These are phyloP conservation scores for Belonocnema kinseyi DNA, from an alignment of 1,140 invertebrate species.

Conservation along the genomic window DNA sequence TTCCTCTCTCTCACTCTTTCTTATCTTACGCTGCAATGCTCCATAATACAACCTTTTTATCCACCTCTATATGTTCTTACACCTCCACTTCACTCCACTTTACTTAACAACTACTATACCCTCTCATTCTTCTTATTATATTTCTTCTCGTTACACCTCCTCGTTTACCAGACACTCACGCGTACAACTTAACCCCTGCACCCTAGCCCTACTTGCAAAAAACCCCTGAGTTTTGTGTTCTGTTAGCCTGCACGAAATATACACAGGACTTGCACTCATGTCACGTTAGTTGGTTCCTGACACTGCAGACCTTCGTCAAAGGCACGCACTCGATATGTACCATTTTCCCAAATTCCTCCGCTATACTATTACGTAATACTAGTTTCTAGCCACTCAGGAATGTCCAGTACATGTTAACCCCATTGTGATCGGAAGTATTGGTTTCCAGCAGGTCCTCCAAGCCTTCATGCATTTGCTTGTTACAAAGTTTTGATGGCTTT, in stretches of 20 bases:
- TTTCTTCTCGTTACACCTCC: constrained; percentile 16
- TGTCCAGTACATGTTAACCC: not conserved
- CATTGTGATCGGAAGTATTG: not conserved
- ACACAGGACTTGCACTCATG: constrained; percentile 1
- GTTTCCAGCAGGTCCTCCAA: no score
- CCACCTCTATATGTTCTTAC: not conserved
- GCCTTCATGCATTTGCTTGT: no score
- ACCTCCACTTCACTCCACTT: no score
- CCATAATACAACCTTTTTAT: no score
- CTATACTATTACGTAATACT: not conserved
- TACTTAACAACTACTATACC: no score
- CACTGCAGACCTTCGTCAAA: constrained; percentile 1
- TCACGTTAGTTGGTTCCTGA: constrained; percentile 22
- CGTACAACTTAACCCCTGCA: constrained; percentile 22
- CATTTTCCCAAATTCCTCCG: not conserved
- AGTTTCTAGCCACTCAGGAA: constrained; percentile 3
- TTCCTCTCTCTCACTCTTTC: not conserved
- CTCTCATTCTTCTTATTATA: constrained; percentile 21
- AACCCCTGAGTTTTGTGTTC: constrained; percentile 19
- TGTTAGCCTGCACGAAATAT: constrained; percentile 21
- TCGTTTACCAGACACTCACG: constrained; percentile 3
- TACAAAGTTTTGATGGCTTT: no score
- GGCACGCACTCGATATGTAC: constrained; percentile 14
- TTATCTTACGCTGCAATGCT: not conserved
- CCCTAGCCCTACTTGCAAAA: constrained; percentile 11